Percentiles rank a stretch among this genome's conserved stretches.
These are phyloP conservation scores for Catharus minimus DNA, from an alignment of 2,113 vertebrate genomes.

Conservation along the genomic window DNA sequence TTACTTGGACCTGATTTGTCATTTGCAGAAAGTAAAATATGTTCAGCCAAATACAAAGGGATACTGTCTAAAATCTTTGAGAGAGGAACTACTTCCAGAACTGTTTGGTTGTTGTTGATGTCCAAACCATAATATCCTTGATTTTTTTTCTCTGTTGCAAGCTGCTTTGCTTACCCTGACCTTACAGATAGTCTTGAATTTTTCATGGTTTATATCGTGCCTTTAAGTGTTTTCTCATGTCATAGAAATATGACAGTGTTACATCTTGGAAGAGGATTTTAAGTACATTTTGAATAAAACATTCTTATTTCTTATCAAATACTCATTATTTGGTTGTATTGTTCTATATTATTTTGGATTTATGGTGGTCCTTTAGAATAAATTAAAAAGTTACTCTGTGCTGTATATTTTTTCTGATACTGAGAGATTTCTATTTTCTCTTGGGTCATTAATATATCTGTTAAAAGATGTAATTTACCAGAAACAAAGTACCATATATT, in stretches of 20 bases:
- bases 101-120: neutral
- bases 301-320: neutral
- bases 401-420: neutral
- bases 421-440: neutral
- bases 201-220: neutral
- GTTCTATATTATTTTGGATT: neutral
- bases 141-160: neutral
- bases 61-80: neutral
- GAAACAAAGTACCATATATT: neutral
- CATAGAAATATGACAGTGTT: neutral
- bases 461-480: neutral
- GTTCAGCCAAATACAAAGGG: neutral
- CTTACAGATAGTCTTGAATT: neutral
- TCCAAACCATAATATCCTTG: neutral
- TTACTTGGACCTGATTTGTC: neutral
- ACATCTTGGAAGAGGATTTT: neutral
- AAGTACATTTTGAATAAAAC: neutral
- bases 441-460: neutral
- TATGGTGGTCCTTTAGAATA: neutral
- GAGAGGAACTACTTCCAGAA: neutral
- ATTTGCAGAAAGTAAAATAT: neutral
- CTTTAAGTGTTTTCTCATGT: neutral
- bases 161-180: neutral
- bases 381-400: neutral
- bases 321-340: neutral